phyloP scores from a whole-genome alignment of 1,140 invertebrate genomes.

The Paraescarpia echinospica region DNA sequence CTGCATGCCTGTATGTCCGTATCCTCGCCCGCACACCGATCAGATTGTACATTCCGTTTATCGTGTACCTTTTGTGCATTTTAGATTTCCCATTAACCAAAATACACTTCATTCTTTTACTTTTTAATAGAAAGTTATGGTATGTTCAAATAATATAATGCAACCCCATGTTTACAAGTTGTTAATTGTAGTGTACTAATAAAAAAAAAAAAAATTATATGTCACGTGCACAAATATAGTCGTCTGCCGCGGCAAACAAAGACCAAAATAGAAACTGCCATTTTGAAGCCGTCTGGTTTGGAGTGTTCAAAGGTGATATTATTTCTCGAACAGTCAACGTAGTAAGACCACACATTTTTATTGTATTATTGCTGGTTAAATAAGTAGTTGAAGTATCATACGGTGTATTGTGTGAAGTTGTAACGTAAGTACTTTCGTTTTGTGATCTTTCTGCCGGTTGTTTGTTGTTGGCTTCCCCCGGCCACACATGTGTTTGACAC shows the following conservation, averaged over 20 bases:
- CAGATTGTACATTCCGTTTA: neutral
- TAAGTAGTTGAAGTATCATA: neutral
- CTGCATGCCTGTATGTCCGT: too few relatives aligned
- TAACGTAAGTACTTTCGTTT: neutral
- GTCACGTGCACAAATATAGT: neutral
- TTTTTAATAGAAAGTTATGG: neutral
- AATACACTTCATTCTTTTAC: neutral
- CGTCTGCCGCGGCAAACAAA: constrained; percentile 3
- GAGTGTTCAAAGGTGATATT: neutral
- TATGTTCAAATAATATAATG: neutral
- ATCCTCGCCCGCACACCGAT: neutral
- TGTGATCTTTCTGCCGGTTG: neutral
- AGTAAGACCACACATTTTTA: neutral
- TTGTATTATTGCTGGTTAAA: neutral
- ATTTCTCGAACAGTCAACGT: neutral
- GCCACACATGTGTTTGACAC: neutral
- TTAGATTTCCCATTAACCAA: neutral
- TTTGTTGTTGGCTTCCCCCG: neutral
- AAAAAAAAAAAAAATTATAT: neutral
- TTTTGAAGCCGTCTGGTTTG: neutral
- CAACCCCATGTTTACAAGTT: neutral
- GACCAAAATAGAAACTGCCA: constrained; percentile 5
- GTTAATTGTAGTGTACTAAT: neutral
- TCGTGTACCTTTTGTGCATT: neutral
- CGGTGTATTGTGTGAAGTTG: neutral